Evolutionary conservation across 2,113 vertebrate species (phyloP).

Genomic region (Microtus ochrogaster): DNA sequence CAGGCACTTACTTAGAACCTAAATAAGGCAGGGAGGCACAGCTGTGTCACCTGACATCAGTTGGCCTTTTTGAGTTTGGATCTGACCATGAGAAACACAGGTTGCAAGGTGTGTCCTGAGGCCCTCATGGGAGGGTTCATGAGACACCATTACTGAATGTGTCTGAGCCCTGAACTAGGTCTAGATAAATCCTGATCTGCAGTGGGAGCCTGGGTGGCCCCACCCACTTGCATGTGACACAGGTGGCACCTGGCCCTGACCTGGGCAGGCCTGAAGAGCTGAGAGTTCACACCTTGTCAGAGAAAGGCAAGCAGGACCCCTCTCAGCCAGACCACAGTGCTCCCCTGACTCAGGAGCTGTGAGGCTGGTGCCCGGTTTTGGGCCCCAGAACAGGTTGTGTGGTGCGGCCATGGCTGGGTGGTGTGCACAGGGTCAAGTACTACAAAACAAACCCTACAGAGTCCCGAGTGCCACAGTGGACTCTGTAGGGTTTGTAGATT

Average conservation of each 20-base stretch:
- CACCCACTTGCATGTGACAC: not conserved
- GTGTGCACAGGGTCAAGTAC: not conserved
- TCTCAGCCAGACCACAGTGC: not conserved
- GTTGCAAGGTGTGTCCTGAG: accelerated
- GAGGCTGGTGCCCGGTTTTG: not conserved
- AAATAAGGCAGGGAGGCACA: not conserved
- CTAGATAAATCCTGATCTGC: not conserved
- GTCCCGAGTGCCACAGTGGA: not conserved
- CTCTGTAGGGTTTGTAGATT: too few species aligned
- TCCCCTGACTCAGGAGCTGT: not conserved
- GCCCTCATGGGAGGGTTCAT: too few species aligned
- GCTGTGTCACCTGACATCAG: not conserved
- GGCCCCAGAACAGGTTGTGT: not conserved
- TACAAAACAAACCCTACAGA: not conserved
- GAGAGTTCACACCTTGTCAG: not conserved
- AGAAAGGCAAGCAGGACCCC: too few species aligned
- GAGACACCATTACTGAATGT: accelerated
- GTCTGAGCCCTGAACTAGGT: not conserved
- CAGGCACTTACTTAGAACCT: not conserved
- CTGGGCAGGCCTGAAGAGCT: not conserved
- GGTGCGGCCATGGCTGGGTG: not conserved
- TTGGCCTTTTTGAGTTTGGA: not conserved
- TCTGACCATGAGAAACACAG: not conserved
- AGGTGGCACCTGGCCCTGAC: not conserved
- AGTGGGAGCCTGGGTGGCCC: not conserved